Evolutionary conservation across 2,888 invertebrate genomes (phyloP).

Genomic region (Dusona sp.): DNA sequence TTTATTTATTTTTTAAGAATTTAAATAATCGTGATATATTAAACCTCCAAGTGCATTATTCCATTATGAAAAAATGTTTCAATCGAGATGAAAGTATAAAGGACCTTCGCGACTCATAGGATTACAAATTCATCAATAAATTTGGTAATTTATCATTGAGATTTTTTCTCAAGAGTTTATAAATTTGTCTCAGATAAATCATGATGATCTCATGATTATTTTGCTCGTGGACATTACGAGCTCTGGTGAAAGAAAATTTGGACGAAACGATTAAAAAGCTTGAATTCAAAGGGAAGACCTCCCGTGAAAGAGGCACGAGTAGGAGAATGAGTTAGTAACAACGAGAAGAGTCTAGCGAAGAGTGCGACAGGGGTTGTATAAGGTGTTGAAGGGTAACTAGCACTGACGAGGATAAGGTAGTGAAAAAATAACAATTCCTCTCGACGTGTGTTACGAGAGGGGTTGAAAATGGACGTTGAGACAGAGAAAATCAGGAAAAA

Average conservation of each 20-base stretch:
- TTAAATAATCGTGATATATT: neutral
- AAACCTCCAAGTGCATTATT: neutral
- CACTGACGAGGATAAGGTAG: conserved; percentile 62
- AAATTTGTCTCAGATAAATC: neutral
- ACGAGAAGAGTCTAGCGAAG: conserved; percentile 34
- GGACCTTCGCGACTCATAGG: neutral
- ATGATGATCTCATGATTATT: neutral
- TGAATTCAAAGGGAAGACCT: neutral
- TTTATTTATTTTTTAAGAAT: too few species aligned
- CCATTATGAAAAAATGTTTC: neutral
- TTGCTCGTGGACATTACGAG: neutral
- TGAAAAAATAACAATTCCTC: conserved; percentile 41
- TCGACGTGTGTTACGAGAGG: conserved; percentile 17
- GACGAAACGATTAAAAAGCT: conserved; percentile 8
- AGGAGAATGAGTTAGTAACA: conserved; percentile 11
- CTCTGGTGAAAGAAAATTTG: too few species aligned
- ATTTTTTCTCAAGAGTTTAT: neutral
- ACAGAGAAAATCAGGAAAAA: conserved; percentile 40
- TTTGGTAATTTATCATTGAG: neutral
- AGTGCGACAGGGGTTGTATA: conserved; percentile 19
- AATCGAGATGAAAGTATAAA: neutral
- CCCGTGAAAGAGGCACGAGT: conserved; percentile 1
- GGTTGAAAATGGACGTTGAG: conserved; percentile 61
- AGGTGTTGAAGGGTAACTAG: conserved; percentile 51
- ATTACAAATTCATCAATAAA: neutral